A percentile compares a stretch with the other conserved stretches of the same genome.
phyloP scores from a whole-genome alignment of 2,888 invertebrate species.

The Nymphalis polychloros region DNA sequence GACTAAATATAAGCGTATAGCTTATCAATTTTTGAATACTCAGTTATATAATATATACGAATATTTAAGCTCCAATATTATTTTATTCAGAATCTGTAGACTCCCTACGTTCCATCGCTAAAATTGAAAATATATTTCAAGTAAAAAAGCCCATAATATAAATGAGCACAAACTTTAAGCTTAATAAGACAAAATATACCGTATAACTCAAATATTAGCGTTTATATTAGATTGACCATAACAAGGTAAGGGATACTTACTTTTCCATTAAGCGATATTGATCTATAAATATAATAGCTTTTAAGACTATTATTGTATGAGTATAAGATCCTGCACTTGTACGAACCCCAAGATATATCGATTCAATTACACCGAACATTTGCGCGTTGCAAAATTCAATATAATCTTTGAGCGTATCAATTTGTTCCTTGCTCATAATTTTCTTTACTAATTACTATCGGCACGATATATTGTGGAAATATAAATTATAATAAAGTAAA shows the following conservation, averaged over 20 bases:
- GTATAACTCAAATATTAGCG: background rate
- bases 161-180: conserved; percentile 3
- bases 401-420: conserved; percentile 23
- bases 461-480: background rate
- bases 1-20: too few species aligned
- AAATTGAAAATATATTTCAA: conserved; percentile 8
- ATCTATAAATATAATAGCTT: conserved; percentile 3
- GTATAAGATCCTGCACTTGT: conserved; percentile 9
- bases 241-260: conserved; percentile 2
- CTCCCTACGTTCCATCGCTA: background rate
- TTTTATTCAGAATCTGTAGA: background rate
- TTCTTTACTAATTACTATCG: background rate
- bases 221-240: background rate
- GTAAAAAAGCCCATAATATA: background rate
- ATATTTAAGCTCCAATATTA: background rate
- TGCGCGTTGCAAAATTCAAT: conserved; percentile 28
- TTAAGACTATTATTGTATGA: conserved; percentile 21
- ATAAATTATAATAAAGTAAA: conserved; percentile 6
- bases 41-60: background rate
- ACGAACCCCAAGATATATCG: conserved; percentile 29
- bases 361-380: conserved; percentile 31
- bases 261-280: conserved; percentile 10
- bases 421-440: conserved; percentile 15
- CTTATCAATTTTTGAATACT: too few species aligned
- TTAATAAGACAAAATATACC: background rate